Evolutionary conservation across 2,113 vertebrate species (phyloP), one percentile per base, ranked within the genome.

Genomic region (Regulus satrapa): DNA sequence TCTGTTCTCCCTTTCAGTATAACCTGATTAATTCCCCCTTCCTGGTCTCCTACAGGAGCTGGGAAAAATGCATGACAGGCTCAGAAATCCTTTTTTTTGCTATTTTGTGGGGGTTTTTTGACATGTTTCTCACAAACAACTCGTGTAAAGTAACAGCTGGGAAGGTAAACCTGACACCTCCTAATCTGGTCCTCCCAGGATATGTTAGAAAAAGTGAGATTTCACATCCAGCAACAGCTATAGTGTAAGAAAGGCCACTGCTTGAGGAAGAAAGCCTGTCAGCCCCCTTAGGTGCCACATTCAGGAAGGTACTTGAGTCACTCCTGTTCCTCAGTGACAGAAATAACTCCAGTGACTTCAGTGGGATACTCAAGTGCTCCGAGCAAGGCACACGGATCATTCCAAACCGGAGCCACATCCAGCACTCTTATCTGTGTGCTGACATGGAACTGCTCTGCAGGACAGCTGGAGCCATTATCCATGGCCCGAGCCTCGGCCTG

Each of bases 251-350:
- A 92, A 88, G 32, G 89, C 61, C 61, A 18, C 32, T 48, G 79
- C 80, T 93, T 61, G 67, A 66, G 25, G 69, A 88, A 89, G 75
- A 94, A 90, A 89, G 86, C 43, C 88, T 94, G 84, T 92, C 91
- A 89, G 24, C n/a, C 20, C 79, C 6, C 0, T 78, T 83, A 88
- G 3, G 46, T 56, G 91, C 48, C 83, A 91, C 77, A 15, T 46
- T 72, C 56, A 79, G 36, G 66, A 75, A 76, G 80, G 76, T 56
- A 84, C 83, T 95, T 81, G 5, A 64, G 72, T 78, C 79, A 51
- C 51, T 85, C 48, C 41, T 41, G 61, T 10, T 63, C 72, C 66
- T 64, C 40, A 89, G 4, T 6, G 45, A 85, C 84, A 95, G 84
- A 94, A 96, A 95, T 88, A 95, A 83, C 82, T 92, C 68, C 34